Evolutionary conservation across 2,113 vertebrate genomes (phyloP).

Genomic region (Zosterops hypoxanthus): DNA sequence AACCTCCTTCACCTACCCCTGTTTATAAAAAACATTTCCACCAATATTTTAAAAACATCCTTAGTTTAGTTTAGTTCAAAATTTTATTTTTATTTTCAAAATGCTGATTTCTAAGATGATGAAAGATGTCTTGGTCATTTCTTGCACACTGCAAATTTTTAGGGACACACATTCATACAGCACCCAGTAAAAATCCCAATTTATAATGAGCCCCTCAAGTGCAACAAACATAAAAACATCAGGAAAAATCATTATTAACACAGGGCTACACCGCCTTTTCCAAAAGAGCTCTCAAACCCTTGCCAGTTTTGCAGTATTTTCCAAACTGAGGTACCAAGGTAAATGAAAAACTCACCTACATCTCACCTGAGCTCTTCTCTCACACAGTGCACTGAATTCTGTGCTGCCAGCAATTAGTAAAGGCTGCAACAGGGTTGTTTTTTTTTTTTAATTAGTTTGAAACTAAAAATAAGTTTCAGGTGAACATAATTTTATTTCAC

Average conservation of each 20-base stretch:
- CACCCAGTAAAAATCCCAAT: not conserved
- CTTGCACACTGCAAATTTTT: not conserved
- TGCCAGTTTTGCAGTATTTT: not conserved
- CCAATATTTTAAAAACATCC: not conserved
- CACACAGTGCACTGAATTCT: not conserved
- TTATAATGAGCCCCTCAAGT: not conserved
- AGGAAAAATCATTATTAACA: not conserved
- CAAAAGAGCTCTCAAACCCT: not conserved
- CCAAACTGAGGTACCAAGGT: not conserved
- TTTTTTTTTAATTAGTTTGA: not conserved
- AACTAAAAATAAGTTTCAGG: constrained; percentile 3
- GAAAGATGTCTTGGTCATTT: not conserved
- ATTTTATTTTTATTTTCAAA: not conserved
- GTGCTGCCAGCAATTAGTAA: not conserved
- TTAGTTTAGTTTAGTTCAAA: not conserved
- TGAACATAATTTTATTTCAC: constrained; percentile 40
- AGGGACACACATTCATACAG: not conserved
- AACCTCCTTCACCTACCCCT: not conserved
- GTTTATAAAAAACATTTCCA: not conserved
- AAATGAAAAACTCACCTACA: not conserved
- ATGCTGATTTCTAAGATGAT: not conserved
- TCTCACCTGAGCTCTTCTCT: not conserved
- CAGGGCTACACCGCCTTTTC: not conserved
- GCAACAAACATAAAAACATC: not conserved
- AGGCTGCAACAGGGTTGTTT: not conserved